A percentile compares a stretch with the other conserved stretches of the same genome.
These are phyloP conservation scores for Callosobruchus maculatus DNA, from an alignment of 2,888 invertebrate species.

Conservation along the genomic window DNA sequence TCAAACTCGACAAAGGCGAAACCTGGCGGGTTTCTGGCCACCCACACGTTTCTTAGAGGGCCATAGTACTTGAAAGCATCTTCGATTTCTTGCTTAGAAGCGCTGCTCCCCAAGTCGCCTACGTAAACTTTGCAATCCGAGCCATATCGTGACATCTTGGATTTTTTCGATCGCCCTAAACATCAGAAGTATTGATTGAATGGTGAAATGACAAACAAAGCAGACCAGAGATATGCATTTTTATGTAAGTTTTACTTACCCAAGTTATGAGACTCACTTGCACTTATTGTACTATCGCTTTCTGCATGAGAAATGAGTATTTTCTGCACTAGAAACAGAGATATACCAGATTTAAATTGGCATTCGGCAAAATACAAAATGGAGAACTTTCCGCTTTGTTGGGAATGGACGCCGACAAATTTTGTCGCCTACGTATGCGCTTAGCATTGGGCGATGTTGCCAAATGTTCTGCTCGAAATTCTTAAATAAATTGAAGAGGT, in stretches of 20 bases:
- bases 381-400: not conserved
- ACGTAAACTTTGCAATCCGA: conserved; percentile 92
- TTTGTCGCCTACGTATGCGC: not conserved
- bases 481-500: not conserved
- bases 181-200: conserved; percentile 10
- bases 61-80: conserved; percentile 86
- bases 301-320: not conserved
- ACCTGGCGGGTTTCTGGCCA: conserved; percentile 88
- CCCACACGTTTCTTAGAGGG: conserved; percentile 88
- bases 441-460: not conserved
- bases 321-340: not conserved
- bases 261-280: not conserved
- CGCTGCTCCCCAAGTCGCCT: conserved; percentile 86
- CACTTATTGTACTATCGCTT: not conserved
- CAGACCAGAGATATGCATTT: not conserved
- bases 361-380: not conserved
- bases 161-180: conserved; percentile 4
- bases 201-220: not conserved
- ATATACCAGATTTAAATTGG: not conserved
- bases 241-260: not conserved
- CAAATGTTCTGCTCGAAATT: not conserved
- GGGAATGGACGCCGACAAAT: not conserved
- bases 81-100: conserved; percentile 86
- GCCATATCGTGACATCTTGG: conserved; percentile 64
- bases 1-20: conserved; percentile 90